Base-by-base conservation (phyloP, 2,888 invertebrate species). In the Chloroclysta siterata region DNA sequence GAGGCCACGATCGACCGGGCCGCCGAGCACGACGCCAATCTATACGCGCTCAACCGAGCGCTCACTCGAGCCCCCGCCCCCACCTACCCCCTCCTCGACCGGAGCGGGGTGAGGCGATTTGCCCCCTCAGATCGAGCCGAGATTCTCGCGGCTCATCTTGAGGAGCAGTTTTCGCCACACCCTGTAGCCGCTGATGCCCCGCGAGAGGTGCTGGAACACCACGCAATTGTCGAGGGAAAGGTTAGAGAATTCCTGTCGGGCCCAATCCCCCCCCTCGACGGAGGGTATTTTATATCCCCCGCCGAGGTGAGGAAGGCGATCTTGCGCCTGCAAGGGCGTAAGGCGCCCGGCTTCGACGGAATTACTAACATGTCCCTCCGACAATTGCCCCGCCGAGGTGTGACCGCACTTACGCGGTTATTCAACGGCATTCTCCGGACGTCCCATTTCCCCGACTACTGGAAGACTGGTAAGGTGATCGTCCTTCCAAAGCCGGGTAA, bases 401-500 rank as follows among this genome's bases (percentile, higher is more conserved):
- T 53, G 5, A 51, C 53, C 8, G 54, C 50, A 0, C 46, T 67
- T 0, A 29, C 68, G 0, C 39, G 63, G 0, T n/a, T 66, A 1
- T 63, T 41, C 56, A 70, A 63, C 5, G 68, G 67, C 1, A 60
- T 72, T 0, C 22, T 65, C 0, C 48, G 64, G 1, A 63, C 65
- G 0, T 41, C 53, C 2, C 52, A 57, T 47, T 70, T 68, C 53
- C 71, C 70, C 0, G 1, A 2, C 0, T 0, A 0, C 0, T 76
- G 74, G 74, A 75, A 74, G 14, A 33, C 7, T 0, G 72, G 72
- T 0, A 44, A 17, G 0, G 64, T 76, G 3, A 70, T 75, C 0
- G 53, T 71, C 42, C 6, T 76, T 0, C 73, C 72, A 0, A 77
- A 78, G 14, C 72, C 62, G 0, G 70, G 71, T 0, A 78, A 77